Evolutionary conservation across 2,113 vertebrate species (phyloP), one percentile per base, ranked within the genome.

Genomic region (Chloropsis hardwickii): DNA sequence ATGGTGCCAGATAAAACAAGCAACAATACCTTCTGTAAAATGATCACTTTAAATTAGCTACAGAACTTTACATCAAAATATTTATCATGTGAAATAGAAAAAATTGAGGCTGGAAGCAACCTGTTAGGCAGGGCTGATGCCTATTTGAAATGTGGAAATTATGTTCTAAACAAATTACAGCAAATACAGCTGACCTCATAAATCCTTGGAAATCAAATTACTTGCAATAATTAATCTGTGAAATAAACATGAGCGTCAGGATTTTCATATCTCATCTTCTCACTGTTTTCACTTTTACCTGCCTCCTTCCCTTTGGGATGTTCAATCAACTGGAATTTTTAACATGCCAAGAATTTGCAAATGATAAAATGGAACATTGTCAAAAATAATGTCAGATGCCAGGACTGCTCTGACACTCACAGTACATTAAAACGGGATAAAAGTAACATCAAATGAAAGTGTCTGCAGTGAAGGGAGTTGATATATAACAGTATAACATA

Each of bases 151-250:
- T 88, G 25, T 78, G 65, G 39, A 25, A 35, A 29, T 83, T 79
- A 33, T 31, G 6, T 37, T 76, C 53, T 64, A 88, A 92, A 85
- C 48, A 91, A 92, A 77, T 81, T 80, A 44, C 61, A 69, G 29
- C 14, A 90, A 94, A 95, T 67, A 78, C 27, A 51, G 3, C 11
- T 76, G 69, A 92, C 69, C 40, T 66, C 51, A 47, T 84, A 80
- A 86, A 94, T 39, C 9, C 35, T 57, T 73, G 37, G 48, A 95
- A 96, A 90, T 81, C 20, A 90, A 90, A 73, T 83, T 87, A 80
- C 42, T 85, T 94, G n/a, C 14, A 66, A 62, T 74, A 94, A 91
- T 95, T 95, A 94, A 74, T 93, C 44, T 85, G 70, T 67, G 83
- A 95, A 93, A 94, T 72, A 94, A 92, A 82, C 66, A 57, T 50